phyloP scores from a whole-genome alignment of 2,797 vertebrate species.

The Clarias pachynema region DNA sequence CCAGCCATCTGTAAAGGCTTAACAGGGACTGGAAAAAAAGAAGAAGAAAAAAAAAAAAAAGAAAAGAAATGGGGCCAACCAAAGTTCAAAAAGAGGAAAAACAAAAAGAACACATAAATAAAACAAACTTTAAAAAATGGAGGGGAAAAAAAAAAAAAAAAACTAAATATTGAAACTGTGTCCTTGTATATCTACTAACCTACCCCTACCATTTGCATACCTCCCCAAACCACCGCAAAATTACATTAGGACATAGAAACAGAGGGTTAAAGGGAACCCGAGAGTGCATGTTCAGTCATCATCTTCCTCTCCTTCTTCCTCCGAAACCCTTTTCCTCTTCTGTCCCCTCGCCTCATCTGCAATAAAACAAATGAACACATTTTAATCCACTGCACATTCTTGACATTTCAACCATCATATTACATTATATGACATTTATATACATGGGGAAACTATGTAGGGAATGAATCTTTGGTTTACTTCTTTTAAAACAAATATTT shows the following conservation, averaged over 20 bases:
- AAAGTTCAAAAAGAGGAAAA: constrained; percentile 68
- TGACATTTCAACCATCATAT: neutral
- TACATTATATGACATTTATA: neutral
- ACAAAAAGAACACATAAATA: constrained; percentile 63
- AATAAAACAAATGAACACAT: constrained; percentile 2
- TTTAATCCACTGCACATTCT: neutral
- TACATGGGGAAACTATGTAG: neutral
- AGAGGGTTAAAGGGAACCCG: constrained; percentile 84
- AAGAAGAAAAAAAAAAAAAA: constrained; percentile 51
- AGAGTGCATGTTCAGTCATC: constrained; percentile 67
- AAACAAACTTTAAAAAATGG: constrained; percentile 62
- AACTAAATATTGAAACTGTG: constrained; percentile 82
- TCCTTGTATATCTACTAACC: constrained; percentile 65
- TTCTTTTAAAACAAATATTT: neutral
- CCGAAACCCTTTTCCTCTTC: constrained; percentile 96
- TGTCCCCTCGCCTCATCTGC: constrained; percentile 86
- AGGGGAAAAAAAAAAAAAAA: constrained; percentile 72
- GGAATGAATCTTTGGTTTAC: neutral
- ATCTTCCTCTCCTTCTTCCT: constrained; percentile 96
- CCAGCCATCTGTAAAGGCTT: constrained; percentile 72
- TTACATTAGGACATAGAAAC: constrained; percentile 78
- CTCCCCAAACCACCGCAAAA: constrained; percentile 81
- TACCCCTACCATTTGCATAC: constrained; percentile 73
- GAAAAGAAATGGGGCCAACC: constrained; percentile 61
- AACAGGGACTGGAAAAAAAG: constrained; percentile 60